Percentiles rank a stretch among this genome's conserved stretches.
phyloP scores from a whole-genome alignment of 30 jellyfish, hydroid and myxozoan genomes.

The Clytia hemisphaerica region DNA sequence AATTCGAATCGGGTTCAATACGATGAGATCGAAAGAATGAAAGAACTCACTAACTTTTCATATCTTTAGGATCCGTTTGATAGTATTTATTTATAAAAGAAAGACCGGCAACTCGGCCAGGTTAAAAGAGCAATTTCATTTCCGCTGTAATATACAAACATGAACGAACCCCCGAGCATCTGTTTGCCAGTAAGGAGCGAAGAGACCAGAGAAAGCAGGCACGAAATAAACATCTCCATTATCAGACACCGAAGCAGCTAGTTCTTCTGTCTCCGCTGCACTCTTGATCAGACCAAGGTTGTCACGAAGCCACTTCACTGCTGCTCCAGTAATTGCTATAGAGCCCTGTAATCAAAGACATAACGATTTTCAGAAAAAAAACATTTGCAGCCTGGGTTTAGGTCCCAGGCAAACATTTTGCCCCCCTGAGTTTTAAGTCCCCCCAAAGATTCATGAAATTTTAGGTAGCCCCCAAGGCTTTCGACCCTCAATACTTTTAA shows the following conservation, averaged over 20 bases:
- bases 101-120: too few relatives aligned
- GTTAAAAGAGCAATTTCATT: too few relatives aligned
- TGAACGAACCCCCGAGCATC: slow-evolving; percentile 64
- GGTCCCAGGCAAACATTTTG: neutral
- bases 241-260: slow-evolving; percentile 72
- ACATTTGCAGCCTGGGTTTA: neutral
- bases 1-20: too few relatives aligned
- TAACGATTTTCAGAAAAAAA: neutral
- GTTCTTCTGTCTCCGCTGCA: slow-evolving; percentile 63
- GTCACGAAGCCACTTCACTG: slow-evolving; percentile 86
- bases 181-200: slow-evolving; percentile 89
- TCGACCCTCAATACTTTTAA: too few relatives aligned
- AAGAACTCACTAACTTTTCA: too few relatives aligned
- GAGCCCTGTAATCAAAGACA: slow-evolving; percentile 47
- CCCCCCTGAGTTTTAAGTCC: neutral
- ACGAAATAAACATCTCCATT: slow-evolving; percentile 89
- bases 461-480: too few relatives aligned
- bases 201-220: slow-evolving; percentile 91
- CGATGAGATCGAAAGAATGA: too few relatives aligned
- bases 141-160: too few relatives aligned
- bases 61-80: too few relatives aligned
- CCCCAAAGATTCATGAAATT: too few relatives aligned
- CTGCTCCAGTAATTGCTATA: slow-evolving; percentile 90
- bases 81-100: too few relatives aligned
- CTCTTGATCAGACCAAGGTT: slow-evolving; percentile 54